phyloP scores from a whole-genome alignment of 2,113 vertebrate species.

The Pteruthius melanotis region DNA sequence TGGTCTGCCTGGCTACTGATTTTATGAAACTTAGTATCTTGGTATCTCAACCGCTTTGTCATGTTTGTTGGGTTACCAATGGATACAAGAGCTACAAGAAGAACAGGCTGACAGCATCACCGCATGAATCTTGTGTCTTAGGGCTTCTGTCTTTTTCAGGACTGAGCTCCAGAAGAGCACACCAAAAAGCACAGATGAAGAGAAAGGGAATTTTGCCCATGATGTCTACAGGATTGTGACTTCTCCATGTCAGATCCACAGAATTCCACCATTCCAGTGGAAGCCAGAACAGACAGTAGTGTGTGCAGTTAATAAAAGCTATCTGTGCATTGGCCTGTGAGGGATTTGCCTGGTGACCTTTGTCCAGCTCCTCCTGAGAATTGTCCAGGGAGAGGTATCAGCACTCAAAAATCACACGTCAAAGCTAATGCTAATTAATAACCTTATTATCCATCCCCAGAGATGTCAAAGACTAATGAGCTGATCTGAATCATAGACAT shows the following conservation, averaged over 20 bases:
- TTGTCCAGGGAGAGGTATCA: background rate
- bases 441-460: constrained; percentile 1
- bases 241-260: background rate
- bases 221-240: background rate
- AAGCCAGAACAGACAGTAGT: background rate
- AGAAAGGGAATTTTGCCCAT: background rate
- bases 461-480: constrained; percentile 30
- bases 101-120: background rate
- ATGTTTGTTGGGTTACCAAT: background rate
- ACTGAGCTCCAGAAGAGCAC: background rate
- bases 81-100: background rate
- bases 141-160: background rate
- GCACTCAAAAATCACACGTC: background rate
- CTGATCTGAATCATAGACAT: background rate
- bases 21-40: background rate
- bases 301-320: background rate
- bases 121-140: background rate
- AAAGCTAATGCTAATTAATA: constrained; percentile 38
- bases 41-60: background rate
- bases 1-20: background rate
- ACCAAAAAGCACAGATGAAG: background rate
- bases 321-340: background rate
- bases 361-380: background rate
- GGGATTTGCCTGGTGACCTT: background rate
- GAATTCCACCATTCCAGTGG: background rate